Base-by-base conservation (phyloP, 2,888 invertebrate species). In the Phorcus lineatus region DNA sequence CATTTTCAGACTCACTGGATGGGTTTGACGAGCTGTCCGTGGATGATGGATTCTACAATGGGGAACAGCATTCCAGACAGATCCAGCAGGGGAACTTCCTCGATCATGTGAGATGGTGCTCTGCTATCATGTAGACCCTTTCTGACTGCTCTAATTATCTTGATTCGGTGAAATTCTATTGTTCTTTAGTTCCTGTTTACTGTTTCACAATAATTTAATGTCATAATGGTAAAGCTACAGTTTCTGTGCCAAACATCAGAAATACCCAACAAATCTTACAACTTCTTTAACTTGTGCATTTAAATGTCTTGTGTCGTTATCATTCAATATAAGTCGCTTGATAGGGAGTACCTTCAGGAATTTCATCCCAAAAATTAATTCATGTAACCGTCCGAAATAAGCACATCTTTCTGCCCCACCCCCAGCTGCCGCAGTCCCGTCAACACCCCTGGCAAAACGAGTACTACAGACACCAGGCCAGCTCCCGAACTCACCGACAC, bases 391-490 rank as follows among this genome's bases (percentile, higher is more conserved):
- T 11, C 19, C 17, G n/a, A n/a, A n/a, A n/a, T n/a, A n/a, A n/a
- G n/a, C n/a, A n/a, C n/a, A n/a, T 4, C 17, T n/a, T 3, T 28
- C 52, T 52, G 47, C n/a, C n/a, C 40, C 13, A 47, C 11, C 6
- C 9, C 13, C 70, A 90, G 88, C 83, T 90, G 24, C 90, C 90
- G 47, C 66, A 81, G 31, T 89, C 90, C 6, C 81, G 88, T 52
- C 88, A 88, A 66, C 88, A 89, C 76, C 88, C 90, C 2, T 90
- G 90, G 90, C 90, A 90, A 77, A 86, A 86, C 13, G 87, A 87
- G 74, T 83, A 84, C 31, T 86, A 86, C 66, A 16, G 70, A 36
- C 70, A 70, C 19, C 36, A 40, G 19, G 70, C 70, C 19, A 36
- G 17, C 70, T n/a, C 36, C 1, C n/a, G 31, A 1, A 11, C 70